Conservation (phyloP, 2,888 invertebrate genomes). For the Zhuqinia jingwanae region DNA sequence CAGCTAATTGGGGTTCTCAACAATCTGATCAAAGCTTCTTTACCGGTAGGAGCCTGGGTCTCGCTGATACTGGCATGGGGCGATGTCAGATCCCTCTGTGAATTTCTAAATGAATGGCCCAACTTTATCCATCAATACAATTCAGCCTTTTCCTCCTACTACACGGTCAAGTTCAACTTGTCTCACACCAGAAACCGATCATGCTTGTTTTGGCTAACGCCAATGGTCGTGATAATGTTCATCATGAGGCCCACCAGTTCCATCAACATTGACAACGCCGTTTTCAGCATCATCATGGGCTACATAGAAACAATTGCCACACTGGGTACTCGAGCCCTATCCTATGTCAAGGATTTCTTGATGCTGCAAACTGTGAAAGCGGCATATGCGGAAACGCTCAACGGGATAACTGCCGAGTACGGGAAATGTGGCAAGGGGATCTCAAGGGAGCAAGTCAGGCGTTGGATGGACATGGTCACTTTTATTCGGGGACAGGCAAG, state of each 20-base stretch:
- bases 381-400: conserved; percentile 6
- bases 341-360: conserved; percentile 39
- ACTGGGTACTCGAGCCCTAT: conserved; percentile 17
- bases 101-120: conserved; percentile 37
- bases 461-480: conserved; percentile 21
- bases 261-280: neutral
- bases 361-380: neutral
- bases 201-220: conserved; percentile 1
- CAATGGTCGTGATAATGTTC: conserved; percentile 1
- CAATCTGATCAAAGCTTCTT: neutral
- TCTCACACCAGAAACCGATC: neutral
- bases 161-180: neutral
- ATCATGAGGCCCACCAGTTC: neutral
- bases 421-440: conserved; percentile 11
- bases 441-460: conserved; percentile 1
- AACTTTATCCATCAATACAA: conserved; percentile 23
- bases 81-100: conserved; percentile 1
- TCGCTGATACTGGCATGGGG: neutral
- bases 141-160: neutral
- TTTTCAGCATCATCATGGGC: neutral
- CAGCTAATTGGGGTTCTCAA: neutral
- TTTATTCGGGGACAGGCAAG: conserved; percentile 26
- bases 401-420: conserved; percentile 52
- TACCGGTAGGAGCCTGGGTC: conserved; percentile 16
- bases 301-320: neutral